Evolutionary conservation across 2,113 vertebrate genomes (phyloP), one percentile per base, ranked within the genome.

Genomic region (Sarotherodon lohbergeri): DNA sequence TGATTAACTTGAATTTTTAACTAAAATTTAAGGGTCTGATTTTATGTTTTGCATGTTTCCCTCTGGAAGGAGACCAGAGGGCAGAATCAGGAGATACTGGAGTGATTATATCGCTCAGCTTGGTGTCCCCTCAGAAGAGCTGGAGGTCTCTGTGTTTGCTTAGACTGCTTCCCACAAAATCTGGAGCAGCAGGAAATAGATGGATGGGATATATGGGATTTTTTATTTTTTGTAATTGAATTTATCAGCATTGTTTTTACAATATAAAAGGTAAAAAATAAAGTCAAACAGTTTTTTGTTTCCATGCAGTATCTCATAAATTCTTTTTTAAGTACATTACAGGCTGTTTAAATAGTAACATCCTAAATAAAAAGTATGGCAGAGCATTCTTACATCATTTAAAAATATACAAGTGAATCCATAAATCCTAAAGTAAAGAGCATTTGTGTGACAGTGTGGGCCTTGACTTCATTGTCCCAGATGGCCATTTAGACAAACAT

Each of bases 1-100:
- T 43, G 32, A 22, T 0, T 12, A 11, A 46, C 41, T 9, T 48
- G 0, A 48, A 17, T 48, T 48, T 7, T 76, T 50, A 29, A 19
- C 71, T 3, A 17, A 76, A 29, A 50, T 19, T 76, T 0, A 76
- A 29, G 3, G 43, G 4, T 19, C 9, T 19, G 71, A 78, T 32
- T 32, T 78, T 32, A 29, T 48, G 71, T 29, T 48, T 76, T 48
- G 71, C 43, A 9, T 2, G 43, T 29, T 27, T 48, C 0, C 41
- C 5, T 76, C 41, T 76, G 41, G 68, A 17, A 7, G 9, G 24
- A 29, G 41, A 76, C 24, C 41, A 27, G 41, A 29, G 43, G 71
- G 71, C 11, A 76, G 41, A 48, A 17, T 27, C 22, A 4, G 68
- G 68, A 0, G 22, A 48, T 46, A 0, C 41, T 76, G 68, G 24